phyloP scores from a whole-genome alignment of 2,888 invertebrate species.

The Parnassius glacialis region DNA sequence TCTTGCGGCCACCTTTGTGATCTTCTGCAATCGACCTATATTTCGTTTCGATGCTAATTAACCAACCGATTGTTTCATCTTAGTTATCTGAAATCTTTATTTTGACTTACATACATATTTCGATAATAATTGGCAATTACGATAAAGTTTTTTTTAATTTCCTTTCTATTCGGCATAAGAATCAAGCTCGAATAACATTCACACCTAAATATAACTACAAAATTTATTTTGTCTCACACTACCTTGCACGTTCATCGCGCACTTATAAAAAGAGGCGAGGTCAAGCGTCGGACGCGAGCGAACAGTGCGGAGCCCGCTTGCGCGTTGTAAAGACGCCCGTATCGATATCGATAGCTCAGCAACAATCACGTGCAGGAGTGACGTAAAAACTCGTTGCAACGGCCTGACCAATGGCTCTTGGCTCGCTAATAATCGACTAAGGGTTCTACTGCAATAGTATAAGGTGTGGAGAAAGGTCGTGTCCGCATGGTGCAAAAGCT shows the following conservation, averaged over 20 bases:
- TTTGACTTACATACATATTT: background rate
- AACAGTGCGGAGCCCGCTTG: constrained; percentile 73
- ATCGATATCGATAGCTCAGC: constrained; percentile 63
- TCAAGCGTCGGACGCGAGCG: constrained; percentile 60
- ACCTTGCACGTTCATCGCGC: constrained; percentile 72
- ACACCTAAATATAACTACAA: constrained; percentile 70
- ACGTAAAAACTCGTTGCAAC: constrained; percentile 69
- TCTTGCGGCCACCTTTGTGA: constrained; percentile 49
- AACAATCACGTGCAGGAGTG: constrained; percentile 70
- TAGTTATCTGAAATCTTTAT: background rate
- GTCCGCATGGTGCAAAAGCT: constrained; percentile 77
- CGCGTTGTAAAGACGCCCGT: constrained; percentile 70
- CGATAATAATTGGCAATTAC: constrained; percentile 34
- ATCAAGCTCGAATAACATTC: constrained; percentile 48
- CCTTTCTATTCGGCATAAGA: constrained; percentile 29
- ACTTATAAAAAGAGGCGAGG: constrained; percentile 79
- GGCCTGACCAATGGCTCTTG: constrained; percentile 73
- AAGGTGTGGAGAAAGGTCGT: constrained; percentile 61
- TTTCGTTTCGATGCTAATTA: constrained; percentile 48
- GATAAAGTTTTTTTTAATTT: constrained; percentile 31
- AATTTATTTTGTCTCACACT: constrained; percentile 59
- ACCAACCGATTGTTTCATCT: constrained; percentile 37
- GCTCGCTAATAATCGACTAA: constrained; percentile 64
- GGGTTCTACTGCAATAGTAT: constrained; percentile 64
- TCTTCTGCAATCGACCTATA: constrained; percentile 55